phyloP scores from a whole-genome alignment of 2,113 vertebrate genomes.

The Phasianus colchicus region DNA sequence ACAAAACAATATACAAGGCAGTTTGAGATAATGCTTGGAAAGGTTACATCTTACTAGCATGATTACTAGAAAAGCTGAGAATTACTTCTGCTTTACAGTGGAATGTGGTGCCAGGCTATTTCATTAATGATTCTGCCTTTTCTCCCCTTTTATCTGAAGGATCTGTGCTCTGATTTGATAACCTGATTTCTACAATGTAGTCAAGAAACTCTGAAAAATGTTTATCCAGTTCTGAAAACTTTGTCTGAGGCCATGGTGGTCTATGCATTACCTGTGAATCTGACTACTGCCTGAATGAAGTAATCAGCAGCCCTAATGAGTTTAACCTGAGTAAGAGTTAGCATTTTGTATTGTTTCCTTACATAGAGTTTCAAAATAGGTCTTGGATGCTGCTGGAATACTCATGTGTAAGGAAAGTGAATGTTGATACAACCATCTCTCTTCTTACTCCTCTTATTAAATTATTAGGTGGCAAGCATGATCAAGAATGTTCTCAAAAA shows the following conservation, averaged over 20 bases:
- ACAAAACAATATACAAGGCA: neutral
- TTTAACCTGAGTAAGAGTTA: conserved; percentile 91
- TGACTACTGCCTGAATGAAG: conserved; percentile 92
- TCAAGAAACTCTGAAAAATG: conserved; percentile 97
- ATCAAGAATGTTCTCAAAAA: neutral
- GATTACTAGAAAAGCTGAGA: neutral
- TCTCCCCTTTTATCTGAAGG: conserved; percentile 74
- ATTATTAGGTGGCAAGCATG: neutral
- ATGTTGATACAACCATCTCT: neutral
- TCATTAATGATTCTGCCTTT: conserved; percentile 38
- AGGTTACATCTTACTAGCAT: neutral
- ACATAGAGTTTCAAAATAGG: neutral
- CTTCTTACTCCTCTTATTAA: neutral
- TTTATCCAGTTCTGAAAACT: conserved; percentile 91
- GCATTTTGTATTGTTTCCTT: conserved; percentile 60
- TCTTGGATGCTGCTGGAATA: neutral
- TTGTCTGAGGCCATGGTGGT: conserved; percentile 91
- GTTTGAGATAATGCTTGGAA: neutral
- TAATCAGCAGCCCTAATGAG: conserved; percentile 88
- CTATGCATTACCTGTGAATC: conserved; percentile 93
- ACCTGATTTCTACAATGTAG: conserved; percentile 92
- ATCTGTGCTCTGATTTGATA: conserved; percentile 96
- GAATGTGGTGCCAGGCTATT: conserved; percentile 42
- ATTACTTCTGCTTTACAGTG: conserved; percentile 52
- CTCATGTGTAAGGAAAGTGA: neutral